Conservation (phyloP, 2,113 vertebrate species). For the Myiagra hebetior region DNA sequence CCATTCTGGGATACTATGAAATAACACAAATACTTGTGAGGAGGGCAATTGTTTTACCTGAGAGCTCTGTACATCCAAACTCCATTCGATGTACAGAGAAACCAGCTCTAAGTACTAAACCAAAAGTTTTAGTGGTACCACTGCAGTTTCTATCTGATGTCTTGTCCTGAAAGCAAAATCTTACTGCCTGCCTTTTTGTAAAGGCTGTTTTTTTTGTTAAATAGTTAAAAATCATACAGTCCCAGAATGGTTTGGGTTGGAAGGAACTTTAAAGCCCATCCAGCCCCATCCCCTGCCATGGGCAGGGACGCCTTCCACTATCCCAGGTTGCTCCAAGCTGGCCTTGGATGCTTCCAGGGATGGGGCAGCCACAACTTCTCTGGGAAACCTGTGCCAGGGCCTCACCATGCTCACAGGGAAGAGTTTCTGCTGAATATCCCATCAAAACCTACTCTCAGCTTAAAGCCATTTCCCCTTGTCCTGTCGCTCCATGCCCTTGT, state of each 20-base stretch:
- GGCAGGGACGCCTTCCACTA: not conserved
- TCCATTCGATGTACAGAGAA: not conserved
- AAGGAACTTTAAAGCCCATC: not conserved
- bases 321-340: not conserved
- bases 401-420: not conserved
- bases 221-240: not conserved
- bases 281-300: fast-evolving
- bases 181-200: not conserved
- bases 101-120: not conserved
- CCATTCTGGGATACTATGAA: not conserved
- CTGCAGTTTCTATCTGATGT: not conserved
- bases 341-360: not conserved
- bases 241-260: not conserved
- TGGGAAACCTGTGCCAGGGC: not conserved
- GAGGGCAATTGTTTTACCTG: not conserved
- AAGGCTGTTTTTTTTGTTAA: not conserved
- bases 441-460: not conserved
- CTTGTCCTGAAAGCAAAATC: not conserved
- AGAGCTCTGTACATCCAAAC: not conserved
- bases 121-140: not conserved
- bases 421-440: fast-evolving
- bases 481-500: not conserved
- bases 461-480: not conserved
- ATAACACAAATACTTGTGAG: not conserved
- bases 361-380: not conserved